phyloP scores from a whole-genome alignment of 2,113 vertebrate genomes.

The Brienomyrus brachyistius region DNA sequence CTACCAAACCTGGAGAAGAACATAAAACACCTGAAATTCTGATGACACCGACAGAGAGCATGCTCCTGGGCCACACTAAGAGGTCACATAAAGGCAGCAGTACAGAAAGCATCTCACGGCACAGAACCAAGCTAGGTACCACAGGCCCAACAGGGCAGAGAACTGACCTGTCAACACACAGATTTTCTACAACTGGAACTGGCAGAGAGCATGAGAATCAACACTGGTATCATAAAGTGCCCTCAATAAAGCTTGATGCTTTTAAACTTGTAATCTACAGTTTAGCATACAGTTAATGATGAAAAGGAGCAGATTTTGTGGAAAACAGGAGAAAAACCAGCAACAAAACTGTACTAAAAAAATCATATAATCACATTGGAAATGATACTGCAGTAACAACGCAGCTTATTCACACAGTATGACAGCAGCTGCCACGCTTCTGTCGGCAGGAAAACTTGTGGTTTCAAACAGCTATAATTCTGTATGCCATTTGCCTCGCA shows the following conservation, averaged over 20 bases:
- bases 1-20: conserved; percentile 79
- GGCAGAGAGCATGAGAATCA: neutral
- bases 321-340: neutral
- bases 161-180: conserved; percentile 19
- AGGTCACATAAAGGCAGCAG: neutral
- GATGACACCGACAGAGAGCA: conserved; percentile 18
- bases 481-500: neutral
- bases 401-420: neutral
- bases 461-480: neutral
- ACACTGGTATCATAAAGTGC: neutral
- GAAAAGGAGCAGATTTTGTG: neutral
- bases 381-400: neutral
- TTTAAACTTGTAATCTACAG: neutral
- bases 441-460: neutral
- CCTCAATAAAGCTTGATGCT: neutral
- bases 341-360: neutral
- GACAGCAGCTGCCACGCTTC: neutral
- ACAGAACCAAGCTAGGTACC: neutral
- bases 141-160: neutral
- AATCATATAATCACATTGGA: neutral
- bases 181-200: conserved; percentile 23
- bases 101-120: neutral
- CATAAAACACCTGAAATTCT: conserved; percentile 21
- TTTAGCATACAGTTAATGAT: neutral
- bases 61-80: neutral